A percentile compares a stretch with the other conserved stretches of the same genome.
Conservation (phyloP, 2,113 vertebrate species). For the Varanus komodoensis region DNA sequence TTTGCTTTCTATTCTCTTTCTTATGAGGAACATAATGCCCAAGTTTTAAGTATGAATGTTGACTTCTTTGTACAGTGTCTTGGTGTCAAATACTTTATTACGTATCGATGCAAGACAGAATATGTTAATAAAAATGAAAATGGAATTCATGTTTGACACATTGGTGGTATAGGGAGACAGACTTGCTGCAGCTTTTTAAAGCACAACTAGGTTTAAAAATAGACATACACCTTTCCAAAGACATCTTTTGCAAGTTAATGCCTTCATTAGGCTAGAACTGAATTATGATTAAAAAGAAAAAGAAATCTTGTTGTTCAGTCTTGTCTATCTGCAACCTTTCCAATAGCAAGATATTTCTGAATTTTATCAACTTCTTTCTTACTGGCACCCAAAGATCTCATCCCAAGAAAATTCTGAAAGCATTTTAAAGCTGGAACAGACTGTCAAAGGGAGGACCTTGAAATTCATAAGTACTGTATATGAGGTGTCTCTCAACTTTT, state of each 20-base stretch:
- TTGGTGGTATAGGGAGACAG: background rate
- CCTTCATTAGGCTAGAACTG: background rate
- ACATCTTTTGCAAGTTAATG: background rate
- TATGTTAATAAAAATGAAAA: conserved; percentile 16
- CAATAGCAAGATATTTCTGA: background rate
- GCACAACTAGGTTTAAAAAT: background rate
- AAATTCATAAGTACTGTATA: background rate
- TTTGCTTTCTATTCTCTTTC: background rate
- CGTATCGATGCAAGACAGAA: conserved; percentile 1
- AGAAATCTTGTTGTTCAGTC: background rate
- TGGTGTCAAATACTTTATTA: background rate
- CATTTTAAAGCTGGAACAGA: background rate
- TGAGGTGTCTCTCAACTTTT: background rate
- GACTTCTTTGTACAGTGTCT: background rate
- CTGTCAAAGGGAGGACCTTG: background rate
- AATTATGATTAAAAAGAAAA: background rate
- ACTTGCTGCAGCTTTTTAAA: background rate
- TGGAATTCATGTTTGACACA: background rate
- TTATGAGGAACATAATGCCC: background rate
- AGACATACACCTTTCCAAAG: background rate
- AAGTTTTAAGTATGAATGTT: background rate
- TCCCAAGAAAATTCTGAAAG: background rate
- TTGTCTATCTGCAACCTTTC: background rate
- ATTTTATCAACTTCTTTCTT: background rate
- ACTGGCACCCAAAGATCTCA: background rate